phyloP scores from a whole-genome alignment of 2,888 invertebrate species.

The Emmelina monodactyla region DNA sequence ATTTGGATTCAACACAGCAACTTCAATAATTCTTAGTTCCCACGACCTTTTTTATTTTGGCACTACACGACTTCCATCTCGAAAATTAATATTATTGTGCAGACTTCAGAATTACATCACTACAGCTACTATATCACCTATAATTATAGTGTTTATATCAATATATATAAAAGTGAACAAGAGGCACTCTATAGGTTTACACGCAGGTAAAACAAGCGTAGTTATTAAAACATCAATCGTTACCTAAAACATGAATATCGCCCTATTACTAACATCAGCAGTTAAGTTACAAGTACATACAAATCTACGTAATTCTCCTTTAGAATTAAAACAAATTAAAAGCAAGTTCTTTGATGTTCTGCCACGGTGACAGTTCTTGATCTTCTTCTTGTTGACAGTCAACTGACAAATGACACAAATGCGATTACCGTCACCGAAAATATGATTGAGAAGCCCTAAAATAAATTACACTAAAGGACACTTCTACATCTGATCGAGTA shows the following conservation, averaged over 20 bases:
- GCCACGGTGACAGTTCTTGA: no score
- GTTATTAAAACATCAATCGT: conserved; percentile 54
- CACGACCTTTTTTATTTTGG: conserved; percentile 27
- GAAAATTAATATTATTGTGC: conserved; percentile 34
- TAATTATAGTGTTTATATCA: conserved; percentile 50
- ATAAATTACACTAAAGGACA: conserved; percentile 43
- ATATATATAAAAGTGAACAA: conserved; percentile 67
- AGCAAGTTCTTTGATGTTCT: no score
- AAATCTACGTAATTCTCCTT: no score
- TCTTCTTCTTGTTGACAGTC: no score
- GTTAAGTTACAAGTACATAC: conserved; percentile 23
- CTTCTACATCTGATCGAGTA: conserved; percentile 51
- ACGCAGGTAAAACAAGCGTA: conserved; percentile 64
- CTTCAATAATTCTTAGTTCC: neutral
- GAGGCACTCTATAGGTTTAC: conserved; percentile 67
- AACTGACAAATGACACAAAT: no score
- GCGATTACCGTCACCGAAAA: no score
- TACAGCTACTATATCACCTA: conserved; percentile 39
- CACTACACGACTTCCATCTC: conserved; percentile 45
- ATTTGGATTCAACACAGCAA: neutral
- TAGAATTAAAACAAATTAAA: no score
- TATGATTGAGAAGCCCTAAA: conserved; percentile 31
- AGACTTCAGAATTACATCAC: conserved; percentile 18
- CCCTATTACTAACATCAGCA: conserved; percentile 26
- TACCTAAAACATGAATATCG: conserved; percentile 31